Evolutionary conservation across 2,797 vertebrate species (phyloP).

Genomic region (Pipistrellus nathusii): DNA sequence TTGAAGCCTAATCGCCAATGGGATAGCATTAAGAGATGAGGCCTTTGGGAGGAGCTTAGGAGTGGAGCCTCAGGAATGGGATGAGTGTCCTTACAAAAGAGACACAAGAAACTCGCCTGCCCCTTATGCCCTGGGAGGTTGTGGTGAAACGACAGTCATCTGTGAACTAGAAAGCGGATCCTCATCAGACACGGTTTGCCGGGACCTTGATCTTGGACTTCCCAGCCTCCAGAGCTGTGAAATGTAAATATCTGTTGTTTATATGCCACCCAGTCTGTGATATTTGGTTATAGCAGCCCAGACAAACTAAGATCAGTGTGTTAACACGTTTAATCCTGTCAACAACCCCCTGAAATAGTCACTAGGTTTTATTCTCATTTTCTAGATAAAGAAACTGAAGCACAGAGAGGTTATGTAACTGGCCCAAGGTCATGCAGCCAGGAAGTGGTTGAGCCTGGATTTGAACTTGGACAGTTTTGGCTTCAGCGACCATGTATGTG

Average conservation of each 20-base stretch:
- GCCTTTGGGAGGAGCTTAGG: background rate
- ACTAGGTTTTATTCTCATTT: background rate
- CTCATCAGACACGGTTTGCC: background rate
- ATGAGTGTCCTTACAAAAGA: background rate
- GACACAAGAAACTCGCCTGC: background rate
- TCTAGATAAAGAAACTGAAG: constrained; percentile 21
- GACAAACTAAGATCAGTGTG: background rate
- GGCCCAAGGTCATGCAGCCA: background rate
- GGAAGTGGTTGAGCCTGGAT: background rate
- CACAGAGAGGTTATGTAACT: background rate
- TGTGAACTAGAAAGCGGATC: background rate
- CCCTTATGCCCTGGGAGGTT: background rate
- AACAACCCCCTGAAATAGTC: background rate
- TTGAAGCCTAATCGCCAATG: background rate
- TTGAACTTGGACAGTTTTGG: background rate
- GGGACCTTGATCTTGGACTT: background rate
- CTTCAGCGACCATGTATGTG: background rate
- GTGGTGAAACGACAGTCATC: background rate
- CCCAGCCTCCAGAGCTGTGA: background rate
- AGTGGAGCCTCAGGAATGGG: background rate
- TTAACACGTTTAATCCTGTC: background rate
- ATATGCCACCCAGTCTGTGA: background rate
- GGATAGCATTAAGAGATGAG: background rate
- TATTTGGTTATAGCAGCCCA: background rate
- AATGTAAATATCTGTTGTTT: background rate